Base-by-base conservation (phyloP, 2,888 invertebrate species). In the Nemotelus pantherinus region DNA sequence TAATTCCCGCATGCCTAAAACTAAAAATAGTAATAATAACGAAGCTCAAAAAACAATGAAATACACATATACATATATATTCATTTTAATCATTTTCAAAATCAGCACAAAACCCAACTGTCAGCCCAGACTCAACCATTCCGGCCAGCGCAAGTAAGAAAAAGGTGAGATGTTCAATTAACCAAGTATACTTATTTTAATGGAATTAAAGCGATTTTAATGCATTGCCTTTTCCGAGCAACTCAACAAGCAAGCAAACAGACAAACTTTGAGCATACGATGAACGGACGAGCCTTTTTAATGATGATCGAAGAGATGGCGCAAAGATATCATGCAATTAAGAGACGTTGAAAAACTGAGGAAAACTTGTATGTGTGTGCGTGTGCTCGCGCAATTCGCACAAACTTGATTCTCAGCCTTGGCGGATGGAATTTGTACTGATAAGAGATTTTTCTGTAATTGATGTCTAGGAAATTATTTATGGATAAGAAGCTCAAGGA, bases 131-230 rank as follows among this genome's bases (percentile, higher is more conserved):
- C 25, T 25, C 25, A 25, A 25, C 25, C 25, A 25, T 25, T 25
- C 25, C 25, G 25, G 25, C 50, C 9, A 50, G 5, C 50, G 9
- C 50, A 50, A 50, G 6, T 7, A 50, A 50, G 9, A 7, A 50
- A 50, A 63, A 63, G 63, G 63, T 63, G 63, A 63, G 63, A 63
- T 63, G 63, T 41, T 63, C 63, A 63, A 63, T 63, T 63, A 63
- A 43, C 41, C 63, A 41, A 63, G 63, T 63, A 43, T 63, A 63
- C 63, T 63, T 63, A 63, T 63, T 63, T 63, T 63, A 63, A 63
- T 63, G 63, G 63, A 63, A 41, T 63, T 63, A 63, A 63, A 63
- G 63, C 63, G 63, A 63, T 63, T 63, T 63, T 63, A 63, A 63
- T 63, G 63, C 63, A 63, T 63, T 63, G 25, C 41, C 39, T 63